Percentiles rank a stretch among this genome's conserved stretches.
Conservation (phyloP, 2,113 vertebrate species). For the Tetrao urogallus region DNA sequence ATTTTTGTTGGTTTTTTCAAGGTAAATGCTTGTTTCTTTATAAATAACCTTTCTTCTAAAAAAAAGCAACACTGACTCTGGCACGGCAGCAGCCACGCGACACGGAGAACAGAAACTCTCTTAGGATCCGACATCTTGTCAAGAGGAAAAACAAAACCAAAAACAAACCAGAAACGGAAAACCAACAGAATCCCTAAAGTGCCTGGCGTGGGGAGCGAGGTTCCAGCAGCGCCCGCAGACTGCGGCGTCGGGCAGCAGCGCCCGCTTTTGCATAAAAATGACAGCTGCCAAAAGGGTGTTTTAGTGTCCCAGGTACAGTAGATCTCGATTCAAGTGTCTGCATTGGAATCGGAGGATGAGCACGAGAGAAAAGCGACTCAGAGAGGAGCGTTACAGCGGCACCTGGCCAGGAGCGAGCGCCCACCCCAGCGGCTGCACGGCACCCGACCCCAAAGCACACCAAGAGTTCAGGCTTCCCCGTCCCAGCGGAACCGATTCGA, state of each 20-base stretch:
- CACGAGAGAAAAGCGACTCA: not conserved
- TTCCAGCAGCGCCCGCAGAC: conserved; percentile 48
- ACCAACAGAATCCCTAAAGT: conserved; percentile 80
- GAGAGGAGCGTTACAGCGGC: conserved; percentile 17
- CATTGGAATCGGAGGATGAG: conserved; percentile 61
- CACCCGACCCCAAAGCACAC: conserved; percentile 24
- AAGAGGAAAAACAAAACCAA: not conserved
- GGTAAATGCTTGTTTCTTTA: conserved; percentile 14
- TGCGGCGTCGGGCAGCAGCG: conserved; percentile 71
- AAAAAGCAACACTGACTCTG: conserved; percentile 63
- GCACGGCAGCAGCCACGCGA: not conserved
- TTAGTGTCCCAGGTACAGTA: conserved; percentile 77
- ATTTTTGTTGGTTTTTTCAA: not conserved
- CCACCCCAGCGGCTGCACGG: not conserved
- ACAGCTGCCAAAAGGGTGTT: conserved; percentile 59
- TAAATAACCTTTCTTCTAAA: conserved; percentile 32
- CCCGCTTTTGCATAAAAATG: conserved; percentile 74
- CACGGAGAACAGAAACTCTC: not conserved
- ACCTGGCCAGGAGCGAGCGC: conserved; percentile 10
- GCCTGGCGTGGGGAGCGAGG: conserved; percentile 74
- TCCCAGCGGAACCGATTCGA: not conserved
- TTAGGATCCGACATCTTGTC: not conserved
- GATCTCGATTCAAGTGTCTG: conserved; percentile 81
- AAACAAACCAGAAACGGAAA: conserved; percentile 28
- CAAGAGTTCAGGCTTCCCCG: not conserved